Evolutionary conservation across 2,113 vertebrate species (phyloP).

Genomic region (Oriolus oriolus): DNA sequence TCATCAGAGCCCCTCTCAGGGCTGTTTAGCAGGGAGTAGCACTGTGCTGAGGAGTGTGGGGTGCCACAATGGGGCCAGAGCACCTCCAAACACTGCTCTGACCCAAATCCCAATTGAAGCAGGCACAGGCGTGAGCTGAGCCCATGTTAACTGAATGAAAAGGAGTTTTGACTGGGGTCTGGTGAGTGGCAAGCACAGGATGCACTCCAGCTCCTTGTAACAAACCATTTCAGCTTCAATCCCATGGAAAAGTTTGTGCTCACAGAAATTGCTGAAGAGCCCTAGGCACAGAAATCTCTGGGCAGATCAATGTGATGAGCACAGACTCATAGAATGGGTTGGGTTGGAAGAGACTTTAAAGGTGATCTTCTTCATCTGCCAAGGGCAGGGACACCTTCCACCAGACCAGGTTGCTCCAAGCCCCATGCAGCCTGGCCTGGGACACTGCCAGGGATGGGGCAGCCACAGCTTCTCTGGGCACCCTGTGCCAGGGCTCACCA

Average conservation of each 20-base stretch:
- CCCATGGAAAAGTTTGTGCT: background rate
- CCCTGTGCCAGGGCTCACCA: background rate
- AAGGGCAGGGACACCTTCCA: background rate
- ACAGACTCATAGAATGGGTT: background rate
- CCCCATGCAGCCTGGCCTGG: background rate
- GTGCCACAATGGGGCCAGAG: background rate
- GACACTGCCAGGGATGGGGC: background rate
- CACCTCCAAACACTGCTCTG: background rate
- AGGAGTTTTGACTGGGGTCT: background rate
- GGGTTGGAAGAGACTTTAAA: background rate
- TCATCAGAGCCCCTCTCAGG: background rate
- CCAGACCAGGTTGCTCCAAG: background rate
- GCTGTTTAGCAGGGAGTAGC: background rate
- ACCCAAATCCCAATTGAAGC: background rate
- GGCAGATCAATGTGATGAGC: background rate
- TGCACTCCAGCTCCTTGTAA: background rate
- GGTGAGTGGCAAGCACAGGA: fast-evolving
- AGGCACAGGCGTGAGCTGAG: background rate
- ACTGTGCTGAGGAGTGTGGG: fast-evolving
- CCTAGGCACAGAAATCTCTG: background rate
- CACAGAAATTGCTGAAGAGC: background rate
- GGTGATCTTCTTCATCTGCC: too few relatives aligned
- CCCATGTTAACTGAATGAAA: fast-evolving
- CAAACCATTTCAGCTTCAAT: background rate
- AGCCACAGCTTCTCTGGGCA: background rate